These are phyloP conservation scores for Goniozus legneri DNA, from an alignment of 1,140 invertebrate genomes.

Conservation along the genomic window DNA sequence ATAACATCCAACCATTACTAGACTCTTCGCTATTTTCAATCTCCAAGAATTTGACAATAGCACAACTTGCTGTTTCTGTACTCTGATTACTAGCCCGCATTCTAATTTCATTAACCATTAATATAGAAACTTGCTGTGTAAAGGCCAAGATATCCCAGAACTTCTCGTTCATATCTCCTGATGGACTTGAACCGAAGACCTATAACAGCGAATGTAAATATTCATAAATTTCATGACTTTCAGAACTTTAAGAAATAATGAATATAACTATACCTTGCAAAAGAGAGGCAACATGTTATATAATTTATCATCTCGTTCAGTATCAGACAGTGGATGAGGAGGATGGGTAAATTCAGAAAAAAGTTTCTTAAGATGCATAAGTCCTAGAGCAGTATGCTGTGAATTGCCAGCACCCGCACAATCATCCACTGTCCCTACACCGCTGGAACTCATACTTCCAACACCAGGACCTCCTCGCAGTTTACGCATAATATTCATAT, in stretches of 20 bases:
- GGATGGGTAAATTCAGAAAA: conserved; percentile 93
- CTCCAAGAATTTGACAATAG: conserved; percentile 93
- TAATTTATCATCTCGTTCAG: conserved; percentile 88
- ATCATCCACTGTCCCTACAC: conserved; percentile 45
- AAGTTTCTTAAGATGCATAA: conserved; percentile 94
- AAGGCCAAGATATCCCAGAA: conserved; percentile 92
- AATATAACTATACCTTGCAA: conserved; percentile 70
- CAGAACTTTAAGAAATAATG: conserved; percentile 15
- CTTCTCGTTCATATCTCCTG: conserved; percentile 91
- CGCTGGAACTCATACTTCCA: conserved; percentile 49
- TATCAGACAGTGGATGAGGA: conserved; percentile 71
- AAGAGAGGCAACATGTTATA: conserved; percentile 98
- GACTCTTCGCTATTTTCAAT: conserved; percentile 89
- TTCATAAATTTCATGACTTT: not conserved
- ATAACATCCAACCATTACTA: conserved; percentile 94
- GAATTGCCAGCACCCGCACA: conserved; percentile 56
- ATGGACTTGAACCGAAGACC: conserved; percentile 88
- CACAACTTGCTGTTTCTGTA: conserved; percentile 91
- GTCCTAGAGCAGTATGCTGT: conserved; percentile 80
- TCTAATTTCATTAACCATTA: conserved; percentile 94
- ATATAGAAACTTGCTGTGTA: conserved; percentile 88
- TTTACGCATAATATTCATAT: conserved; percentile 85
- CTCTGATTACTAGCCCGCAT: conserved; percentile 92
- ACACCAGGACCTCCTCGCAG: conserved; percentile 61
- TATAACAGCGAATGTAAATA: conserved; percentile 41